phyloP scores from a whole-genome alignment of 2,113 vertebrate genomes.

The Miniopterus natalensis region DNA sequence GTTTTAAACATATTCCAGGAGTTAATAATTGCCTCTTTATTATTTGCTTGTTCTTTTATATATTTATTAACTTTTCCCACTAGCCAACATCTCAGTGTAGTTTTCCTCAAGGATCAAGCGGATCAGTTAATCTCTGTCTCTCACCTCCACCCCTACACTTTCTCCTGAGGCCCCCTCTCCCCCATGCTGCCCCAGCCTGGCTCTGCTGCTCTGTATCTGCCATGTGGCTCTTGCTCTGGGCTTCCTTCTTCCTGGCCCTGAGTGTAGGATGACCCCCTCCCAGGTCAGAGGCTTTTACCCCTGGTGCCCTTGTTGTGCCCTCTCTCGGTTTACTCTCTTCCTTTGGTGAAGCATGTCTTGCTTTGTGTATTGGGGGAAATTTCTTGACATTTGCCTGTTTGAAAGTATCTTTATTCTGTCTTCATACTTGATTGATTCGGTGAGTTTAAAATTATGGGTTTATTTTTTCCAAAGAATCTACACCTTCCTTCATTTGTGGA shows the following conservation, averaged over 20 bases:
- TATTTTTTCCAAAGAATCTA: slow-evolving; percentile 38
- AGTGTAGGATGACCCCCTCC: accelerated
- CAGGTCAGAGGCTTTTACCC: accelerated
- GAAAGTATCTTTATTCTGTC: slow-evolving; percentile 5
- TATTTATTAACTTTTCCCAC: not conserved
- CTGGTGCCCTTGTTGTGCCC: not conserved
- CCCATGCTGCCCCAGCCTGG: not conserved
- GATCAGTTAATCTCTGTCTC: not conserved
- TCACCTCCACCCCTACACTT: not conserved
- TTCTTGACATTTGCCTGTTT: not conserved
- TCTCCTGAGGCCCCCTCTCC: not conserved
- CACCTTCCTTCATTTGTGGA: not conserved
- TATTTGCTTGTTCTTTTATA: not conserved
- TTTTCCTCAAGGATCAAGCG: not conserved
- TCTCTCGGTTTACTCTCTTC: not conserved
- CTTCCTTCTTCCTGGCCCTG: too few species aligned
- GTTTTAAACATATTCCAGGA: not conserved
- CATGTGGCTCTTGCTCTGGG: not conserved
- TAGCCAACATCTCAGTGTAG: not conserved
- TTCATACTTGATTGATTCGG: not conserved
- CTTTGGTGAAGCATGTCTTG: not conserved
- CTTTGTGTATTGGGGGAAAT: not conserved
- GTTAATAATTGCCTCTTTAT: not conserved
- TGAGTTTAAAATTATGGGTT: slow-evolving; percentile 32
- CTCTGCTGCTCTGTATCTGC: not conserved